These are phyloP conservation scores for Chironomus striatipennis DNA, from an alignment of 1,140 invertebrate species.

Conservation along the genomic window DNA sequence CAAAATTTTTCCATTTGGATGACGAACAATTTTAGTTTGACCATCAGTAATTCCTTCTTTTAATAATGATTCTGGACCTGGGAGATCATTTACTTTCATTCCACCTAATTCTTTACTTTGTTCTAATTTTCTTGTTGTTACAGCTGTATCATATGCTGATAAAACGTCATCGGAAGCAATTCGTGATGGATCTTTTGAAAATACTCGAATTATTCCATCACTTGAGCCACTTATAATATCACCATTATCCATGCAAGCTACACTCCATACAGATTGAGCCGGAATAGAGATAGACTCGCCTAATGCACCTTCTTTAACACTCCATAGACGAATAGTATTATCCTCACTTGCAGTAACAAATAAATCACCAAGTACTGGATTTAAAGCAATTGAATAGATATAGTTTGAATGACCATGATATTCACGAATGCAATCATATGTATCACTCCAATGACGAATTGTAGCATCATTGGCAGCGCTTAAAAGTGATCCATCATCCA, in stretches of 20 bases:
- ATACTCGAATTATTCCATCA: constrained; percentile 79
- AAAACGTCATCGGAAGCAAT: constrained; percentile 53
- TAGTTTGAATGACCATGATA: constrained; percentile 74
- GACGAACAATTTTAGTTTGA: constrained; percentile 75
- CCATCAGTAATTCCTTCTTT: constrained; percentile 78
- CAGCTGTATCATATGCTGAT: constrained; percentile 61
- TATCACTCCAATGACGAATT: constrained; percentile 69
- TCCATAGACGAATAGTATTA: constrained; percentile 77
- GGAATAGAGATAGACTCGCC: constrained; percentile 68
- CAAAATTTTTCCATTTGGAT: constrained; percentile 56
- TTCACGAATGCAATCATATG: constrained; percentile 68
- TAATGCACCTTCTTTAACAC: constrained; percentile 39
- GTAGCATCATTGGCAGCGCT: constrained; percentile 88
- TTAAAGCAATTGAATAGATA: constrained; percentile 53
- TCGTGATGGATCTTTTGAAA: constrained; percentile 58
- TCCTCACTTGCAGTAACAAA: constrained; percentile 81
- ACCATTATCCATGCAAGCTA: constrained; percentile 68
- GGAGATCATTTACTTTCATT: constrained; percentile 74
- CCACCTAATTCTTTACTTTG: constrained; percentile 60
- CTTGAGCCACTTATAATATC: constrained; percentile 85
- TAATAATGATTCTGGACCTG: constrained; percentile 63
- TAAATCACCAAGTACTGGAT: constrained; percentile 47
- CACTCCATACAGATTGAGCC: constrained; percentile 81
- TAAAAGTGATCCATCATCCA: constrained; percentile 63
- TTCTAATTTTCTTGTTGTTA: constrained; percentile 52